Base-by-base conservation (phyloP, 2,797 vertebrate species). In the Rhynchonycteris naso region DNA sequence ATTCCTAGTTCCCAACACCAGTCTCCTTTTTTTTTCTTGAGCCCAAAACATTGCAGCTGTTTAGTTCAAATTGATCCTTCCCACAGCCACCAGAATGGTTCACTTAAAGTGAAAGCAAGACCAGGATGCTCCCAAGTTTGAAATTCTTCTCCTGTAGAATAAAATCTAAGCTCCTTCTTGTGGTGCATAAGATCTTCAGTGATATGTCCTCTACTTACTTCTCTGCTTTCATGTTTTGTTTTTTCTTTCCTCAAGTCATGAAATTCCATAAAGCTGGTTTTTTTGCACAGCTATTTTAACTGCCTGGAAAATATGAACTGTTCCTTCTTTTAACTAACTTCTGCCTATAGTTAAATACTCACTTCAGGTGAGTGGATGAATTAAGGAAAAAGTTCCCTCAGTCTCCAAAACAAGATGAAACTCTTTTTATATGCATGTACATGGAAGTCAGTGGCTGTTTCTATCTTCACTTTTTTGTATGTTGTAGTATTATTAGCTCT, bases 1-100 rank as follows among this genome's bases (percentile, higher is more conserved):
- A 81, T 93, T 96, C 61, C 38, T 85, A 81, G 58, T 94, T 93
- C 72, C 79, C 58, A 47, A 90, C 68, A 87, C 86, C 79, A 88
- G 59, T 78, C 50, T 92, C 58, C 50, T 92, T 52, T 90, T n/a
- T 87, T 54, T 89, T 76, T 78, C 83, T 94, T 81, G 56, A 66
- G 35, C 81, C 83, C n/a, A 59, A 93, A 95, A 90, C 95, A 87
- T 38, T 89, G 47, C 6, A 81, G 71, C 24, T 72, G 16, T 91
- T 88, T 88, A 26, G 61, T 82, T 96, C 68, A 81, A 71, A 81
- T 88, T 47, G 47, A n/a, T 74, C 68, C 56, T 88, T 93, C 58
- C 56, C 43, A 84, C 43, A 19, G 21, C 33, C 26, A 54, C 33
- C n/a, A 90, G 66, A 94, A 74, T 50, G 58, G 50, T 56, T 33